These are phyloP conservation scores for Tragopan temminckii DNA, from an alignment of 2,797 vertebrate genomes.

Conservation along the genomic window DNA sequence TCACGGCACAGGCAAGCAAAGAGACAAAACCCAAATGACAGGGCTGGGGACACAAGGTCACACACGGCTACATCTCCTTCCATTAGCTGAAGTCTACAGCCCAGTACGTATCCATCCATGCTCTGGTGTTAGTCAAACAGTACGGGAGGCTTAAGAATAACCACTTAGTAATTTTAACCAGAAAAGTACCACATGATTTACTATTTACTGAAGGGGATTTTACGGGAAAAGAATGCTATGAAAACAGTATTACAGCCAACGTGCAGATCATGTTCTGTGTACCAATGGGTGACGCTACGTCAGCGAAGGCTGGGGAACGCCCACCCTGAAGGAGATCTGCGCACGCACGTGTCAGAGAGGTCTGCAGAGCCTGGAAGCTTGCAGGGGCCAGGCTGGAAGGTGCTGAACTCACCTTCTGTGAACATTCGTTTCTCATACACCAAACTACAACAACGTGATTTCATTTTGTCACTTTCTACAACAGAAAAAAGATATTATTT, in stretches of 20 bases:
- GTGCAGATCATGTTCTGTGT: rapidly evolving
- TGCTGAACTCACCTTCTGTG: not conserved
- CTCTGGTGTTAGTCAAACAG: not conserved
- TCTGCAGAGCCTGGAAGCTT: not conserved
- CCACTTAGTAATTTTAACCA: rapidly evolving
- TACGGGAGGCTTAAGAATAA: not conserved
- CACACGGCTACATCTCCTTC: rapidly evolving
- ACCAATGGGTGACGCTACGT: not conserved
- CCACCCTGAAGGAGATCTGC: not conserved
- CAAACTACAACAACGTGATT: not conserved
- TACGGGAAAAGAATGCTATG: rapidly evolving
- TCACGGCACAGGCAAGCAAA: not conserved
- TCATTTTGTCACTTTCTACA: not conserved
- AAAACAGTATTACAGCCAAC: rapidly evolving
- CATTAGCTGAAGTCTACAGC: rapidly evolving
- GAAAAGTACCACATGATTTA: too few species aligned
- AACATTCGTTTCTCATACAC: not conserved
- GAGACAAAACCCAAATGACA: rapidly evolving
- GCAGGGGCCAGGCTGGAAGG: not conserved
- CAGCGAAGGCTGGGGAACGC: not conserved
- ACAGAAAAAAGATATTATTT: not conserved
- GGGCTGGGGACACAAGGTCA: rapidly evolving
- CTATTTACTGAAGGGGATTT: not conserved
- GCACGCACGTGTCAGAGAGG: not conserved
- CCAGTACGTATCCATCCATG: rapidly evolving